Base-by-base conservation (phyloP, 2,797 vertebrate species). In the Xenopus petersii region DNA sequence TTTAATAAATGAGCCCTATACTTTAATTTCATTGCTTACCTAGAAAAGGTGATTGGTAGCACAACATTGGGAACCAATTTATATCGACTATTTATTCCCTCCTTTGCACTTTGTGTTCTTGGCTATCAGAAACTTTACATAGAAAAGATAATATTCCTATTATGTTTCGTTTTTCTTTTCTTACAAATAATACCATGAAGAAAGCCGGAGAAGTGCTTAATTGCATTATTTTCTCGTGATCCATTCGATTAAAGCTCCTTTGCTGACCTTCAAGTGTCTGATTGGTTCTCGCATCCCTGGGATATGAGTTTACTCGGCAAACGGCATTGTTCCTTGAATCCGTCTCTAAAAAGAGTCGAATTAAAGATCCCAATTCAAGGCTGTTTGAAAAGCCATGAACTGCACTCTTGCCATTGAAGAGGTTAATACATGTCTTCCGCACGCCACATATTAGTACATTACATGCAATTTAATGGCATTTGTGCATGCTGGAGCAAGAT, bases 391-490 rank as follows among this genome's bases (percentile, higher is more conserved):
- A 21, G 21, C 21, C 21, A 63, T 64, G 60, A 78, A 73, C 75
- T 55, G 12, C 24, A 15, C 64, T 59, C 16, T 48, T 47, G 64
- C 47, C 49, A 46, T 47, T 69, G 75, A 78, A 78, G 70, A 68
- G 70, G 49, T 73, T 78, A 78, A 78, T 73, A 73, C 73, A 21
- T 21, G 65, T 64, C 69, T 58, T 73, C 55, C 68, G 63, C 64
- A 36, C 69, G 63, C 73, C 56, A 63, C 65, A 69, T 64, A 78
- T 77, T 77, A 73, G 64, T 47, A 48, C 56, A 73, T 67, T 73
- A 74, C 70, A 70, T 74, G 73, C 61, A 70, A 47, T 54, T 69
- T 65, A 74, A 79, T 74, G 67, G 62, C 71, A 70, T 73, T 58
- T 64, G 54, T 66, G 55, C 61, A 24, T 30, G 36, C 61, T 74